Base-by-base conservation (phyloP, 2,113 vertebrate species). In the Zosterops lateralis region DNA sequence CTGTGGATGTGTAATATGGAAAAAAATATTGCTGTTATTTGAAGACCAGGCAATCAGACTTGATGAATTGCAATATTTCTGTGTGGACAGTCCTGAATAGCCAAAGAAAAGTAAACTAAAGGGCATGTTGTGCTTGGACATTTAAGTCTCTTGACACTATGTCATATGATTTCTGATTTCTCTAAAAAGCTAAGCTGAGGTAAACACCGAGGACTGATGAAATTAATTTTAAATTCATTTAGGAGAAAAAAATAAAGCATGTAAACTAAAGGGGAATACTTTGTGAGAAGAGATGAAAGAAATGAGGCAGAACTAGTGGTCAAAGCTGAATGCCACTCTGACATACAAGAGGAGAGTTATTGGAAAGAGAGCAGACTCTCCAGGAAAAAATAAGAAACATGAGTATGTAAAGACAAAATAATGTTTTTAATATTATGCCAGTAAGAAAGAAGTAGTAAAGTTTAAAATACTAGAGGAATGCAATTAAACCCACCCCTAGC, bases 51-150 rank as follows among this genome's bases (percentile, higher is more conserved):
- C 8, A 11, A 36, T 62, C 38, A 70, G 57, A 58, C 25, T 76
- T 96, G 84, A 89, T 72, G 78, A 96, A 87, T 61, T 80, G 25
- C 42, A 38, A 76, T 75, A 84, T 92, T 95, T 97, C 89, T 94
- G 44, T 88, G 88, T 90, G 80, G 38, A 89, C 62, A 82, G 60
- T 88, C 61, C 70, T 78, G n/a, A 96, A 65, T 21, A 96, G 77
- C 38, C 66, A 85, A 48, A 71, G 83, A 84, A 96, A 94, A 70
- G 57, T 88, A 93, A 96, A 92, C 17, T 78, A 90, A 93, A 80
- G 50, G 42, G 51, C 31, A 25, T 18, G 31, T 95, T 96, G 91
- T 95, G 65, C 92, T 92, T 96, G 58, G 36, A 61, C 28, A 14
- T 92, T 64, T 53, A 36, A 95, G 20, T 40, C 44, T 88, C 89